Base-by-base conservation (phyloP, 2,797 vertebrate species). In the Schizothorax lantsangensis region DNA sequence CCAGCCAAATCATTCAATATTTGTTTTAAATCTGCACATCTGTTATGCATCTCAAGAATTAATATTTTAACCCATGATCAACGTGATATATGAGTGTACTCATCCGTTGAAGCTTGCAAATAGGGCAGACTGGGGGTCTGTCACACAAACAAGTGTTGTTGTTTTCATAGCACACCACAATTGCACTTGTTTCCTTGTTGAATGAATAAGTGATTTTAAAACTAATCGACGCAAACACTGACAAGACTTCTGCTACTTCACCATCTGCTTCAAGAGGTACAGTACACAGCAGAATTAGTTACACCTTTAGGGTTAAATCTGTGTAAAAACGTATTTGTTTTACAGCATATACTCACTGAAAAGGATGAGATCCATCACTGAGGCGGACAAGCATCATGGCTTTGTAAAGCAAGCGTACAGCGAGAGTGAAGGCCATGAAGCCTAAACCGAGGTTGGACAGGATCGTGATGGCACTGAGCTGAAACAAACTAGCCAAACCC, bases 401-500 rank as follows among this genome's bases (percentile, higher is more conserved):
- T 88, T 96, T 96, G 38, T 95, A 96, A 90, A 97, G 96, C 82
- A 98, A 93, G 40, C 97, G 95, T 74, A 97, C 92, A 73, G 95
- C 87, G 89, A 97, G 90, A 85, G 97, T 97, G 93, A 96, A 83
- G 0, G 93, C 93, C 92, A 98, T 96, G 84, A 96, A 80, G 2
- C 94, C 91, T 92, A 98, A 93, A 49, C 95, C 95, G 62, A 96
- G 72, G 43, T 97, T 94, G n/a, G 97, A 95, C 0, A 95, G 84
- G 88, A 98, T 95, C 0, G 96, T 96, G 93, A 98, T 90, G 83
- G 93, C 93, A 54, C 97, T 98, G 91, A 97, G 95, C 93, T 98
- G 97, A 52, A 97, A 96, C 91, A 98, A 93, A 89, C 96, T 96
- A 84, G 96, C 95, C 90, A 99, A 93, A 6, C 95, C 92, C 57